Conservation (phyloP, 2,113 vertebrate genomes). For the Sakesphorus luctuosus region DNA sequence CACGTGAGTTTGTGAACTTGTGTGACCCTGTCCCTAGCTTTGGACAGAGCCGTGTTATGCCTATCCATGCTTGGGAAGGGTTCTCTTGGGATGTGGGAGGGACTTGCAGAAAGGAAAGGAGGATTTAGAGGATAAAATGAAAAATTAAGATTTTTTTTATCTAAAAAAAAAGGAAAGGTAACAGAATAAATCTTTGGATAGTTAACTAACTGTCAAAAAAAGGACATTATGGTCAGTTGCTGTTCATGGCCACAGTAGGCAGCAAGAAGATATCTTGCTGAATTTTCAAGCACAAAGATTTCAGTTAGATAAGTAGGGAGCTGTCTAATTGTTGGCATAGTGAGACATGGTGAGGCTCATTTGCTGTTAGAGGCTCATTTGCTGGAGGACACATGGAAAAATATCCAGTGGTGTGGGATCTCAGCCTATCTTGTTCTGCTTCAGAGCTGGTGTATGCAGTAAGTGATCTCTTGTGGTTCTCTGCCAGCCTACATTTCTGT, state of each 20-base stretch:
- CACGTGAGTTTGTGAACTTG: neutral
- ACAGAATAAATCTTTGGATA: neutral
- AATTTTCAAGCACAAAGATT: conserved; percentile 21
- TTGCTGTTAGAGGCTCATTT: conserved; percentile 42
- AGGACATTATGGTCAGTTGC: neutral
- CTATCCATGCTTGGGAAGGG: neutral
- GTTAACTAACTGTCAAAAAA: neutral
- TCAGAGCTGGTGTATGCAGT: neutral
- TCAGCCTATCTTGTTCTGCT: neutral
- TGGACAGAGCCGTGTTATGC: neutral
- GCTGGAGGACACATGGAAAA: conserved; percentile 20
- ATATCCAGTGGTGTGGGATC: neutral
- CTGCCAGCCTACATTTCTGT: neutral
- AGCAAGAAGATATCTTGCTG: neutral
- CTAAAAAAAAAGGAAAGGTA: neutral
- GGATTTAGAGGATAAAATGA: neutral
- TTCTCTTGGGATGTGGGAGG: neutral
- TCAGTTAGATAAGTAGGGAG: neutral
- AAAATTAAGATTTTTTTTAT: neutral
- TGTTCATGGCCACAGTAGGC: neutral
- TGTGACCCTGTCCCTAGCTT: neutral
- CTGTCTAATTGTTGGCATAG: conserved; percentile 8
- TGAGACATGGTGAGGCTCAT: conserved; percentile 1
- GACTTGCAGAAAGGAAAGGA: conserved; percentile 18
- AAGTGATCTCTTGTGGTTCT: conserved; percentile 17